Percentiles rank a stretch among this genome's conserved stretches.
These are phyloP conservation scores for Erethizon dorsatum DNA, from an alignment of 2,797 vertebrate genomes.

Conservation along the genomic window DNA sequence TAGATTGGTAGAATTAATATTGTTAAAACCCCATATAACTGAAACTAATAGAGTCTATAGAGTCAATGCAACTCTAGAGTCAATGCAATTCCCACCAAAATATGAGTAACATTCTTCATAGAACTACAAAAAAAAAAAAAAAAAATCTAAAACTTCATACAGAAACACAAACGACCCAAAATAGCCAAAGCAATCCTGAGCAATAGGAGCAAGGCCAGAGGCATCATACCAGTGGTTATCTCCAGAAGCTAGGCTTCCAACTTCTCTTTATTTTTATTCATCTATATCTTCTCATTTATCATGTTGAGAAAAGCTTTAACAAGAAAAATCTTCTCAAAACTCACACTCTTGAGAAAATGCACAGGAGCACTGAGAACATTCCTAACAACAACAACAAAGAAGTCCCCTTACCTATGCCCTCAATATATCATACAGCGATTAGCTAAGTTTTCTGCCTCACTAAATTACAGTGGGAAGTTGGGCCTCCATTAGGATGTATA, in stretches of 20 bases:
- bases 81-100: background rate
- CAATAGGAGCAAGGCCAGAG: background rate
- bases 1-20: background rate
- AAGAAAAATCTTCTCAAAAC: conserved; percentile 21
- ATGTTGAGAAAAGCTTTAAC: conserved; percentile 86
- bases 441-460: conserved; percentile 22
- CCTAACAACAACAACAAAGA: background rate
- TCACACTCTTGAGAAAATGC: background rate
- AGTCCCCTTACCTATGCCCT: background rate
- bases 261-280: conserved; percentile 2
- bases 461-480: background rate
- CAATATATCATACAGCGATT: background rate
- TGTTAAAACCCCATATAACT: background rate
- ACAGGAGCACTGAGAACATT: conserved; percentile 15
- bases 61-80: too few species aligned
- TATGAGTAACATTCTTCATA: background rate
- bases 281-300: background rate
- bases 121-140: background rate
- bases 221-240: background rate
- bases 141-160: background rate
- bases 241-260: background rate
- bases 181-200: too few species aligned
- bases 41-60: too few species aligned
- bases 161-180: background rate
- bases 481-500: too few species aligned